Evolutionary conservation across 92 coral and sea anemone species (phyloP), one percentile per base, ranked within the genome.

Genomic region (Ricordea florida): DNA sequence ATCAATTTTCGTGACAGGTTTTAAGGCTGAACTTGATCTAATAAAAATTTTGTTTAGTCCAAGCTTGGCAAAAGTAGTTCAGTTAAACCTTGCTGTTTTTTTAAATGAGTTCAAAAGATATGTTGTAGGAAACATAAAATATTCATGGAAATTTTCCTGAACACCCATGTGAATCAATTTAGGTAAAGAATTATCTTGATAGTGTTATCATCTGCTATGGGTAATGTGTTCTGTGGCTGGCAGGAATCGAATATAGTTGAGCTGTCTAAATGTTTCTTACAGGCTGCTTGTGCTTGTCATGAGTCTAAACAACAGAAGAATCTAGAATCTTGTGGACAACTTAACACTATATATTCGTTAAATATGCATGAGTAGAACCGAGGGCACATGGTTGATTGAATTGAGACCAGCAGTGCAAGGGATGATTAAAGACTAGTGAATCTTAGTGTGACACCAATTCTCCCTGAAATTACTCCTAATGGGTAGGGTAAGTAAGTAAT

Each of bases 371-470:
- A 45, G 47, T 16, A 43, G 30, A 68, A 35, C 29, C 62, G 65
- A 62, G 71, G 82, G 77, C 85, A 78, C 90, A 85, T 85, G 90
- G 81, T 67, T n/a, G n/a, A n/a, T 42, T 70, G 30, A 36, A 25
- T 53, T 7, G 38, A 40, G 56, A 44, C 58, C 65, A 25, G 10
- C 24, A 10, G 22, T 34, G 29, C 16, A 37, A 31, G 35, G 44
- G 35, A 36, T 42, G 51, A 57, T 13, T 32, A 29, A 37, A n/a
- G 40, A 14, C 41, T 53, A 53, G 62, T 55, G 61, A 48, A 23
- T 70, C 65, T 53, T 41, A 26, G 53, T 70, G 53, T 37, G 62
- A 51, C 32, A 16, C 42, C 27, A 37, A 27, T 27, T 53, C 55
- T 69, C 30, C 23, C 60, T 17, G 2, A 16, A 55, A 27, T 26